Evolutionary conservation across 2,113 vertebrate species (phyloP).

Genomic region (Agelaius phoeniceus): DNA sequence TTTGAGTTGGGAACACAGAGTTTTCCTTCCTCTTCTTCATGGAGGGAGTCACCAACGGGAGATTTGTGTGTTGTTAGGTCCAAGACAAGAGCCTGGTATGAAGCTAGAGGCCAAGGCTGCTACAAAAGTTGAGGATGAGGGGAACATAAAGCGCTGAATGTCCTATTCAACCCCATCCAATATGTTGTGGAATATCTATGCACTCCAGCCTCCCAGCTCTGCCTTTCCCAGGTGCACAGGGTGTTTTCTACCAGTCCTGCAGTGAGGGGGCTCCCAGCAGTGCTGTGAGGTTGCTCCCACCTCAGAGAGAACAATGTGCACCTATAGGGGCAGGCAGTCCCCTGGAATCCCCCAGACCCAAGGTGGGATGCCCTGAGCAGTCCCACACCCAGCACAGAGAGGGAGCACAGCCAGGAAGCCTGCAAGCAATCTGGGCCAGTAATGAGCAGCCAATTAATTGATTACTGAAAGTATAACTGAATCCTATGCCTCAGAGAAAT

Average conservation of each 20-base stretch:
- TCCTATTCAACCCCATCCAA: neutral
- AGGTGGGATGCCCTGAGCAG: neutral
- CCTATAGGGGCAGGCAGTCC: neutral
- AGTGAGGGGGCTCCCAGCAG: neutral
- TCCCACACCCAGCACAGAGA: neutral
- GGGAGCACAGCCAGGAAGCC: neutral
- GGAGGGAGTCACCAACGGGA: neutral
- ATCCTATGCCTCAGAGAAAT: slow-evolving; percentile 54
- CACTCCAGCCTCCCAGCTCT: neutral
- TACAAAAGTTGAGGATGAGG: neutral
- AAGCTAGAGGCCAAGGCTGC: neutral
- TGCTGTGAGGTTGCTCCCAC: neutral
- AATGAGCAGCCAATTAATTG: slow-evolving; percentile 59
- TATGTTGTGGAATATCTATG: neutral
- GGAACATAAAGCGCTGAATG: neutral
- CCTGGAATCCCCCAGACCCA: accelerated
- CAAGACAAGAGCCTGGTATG: neutral
- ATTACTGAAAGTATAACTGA: slow-evolving; percentile 54
- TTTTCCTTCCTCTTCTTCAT: neutral
- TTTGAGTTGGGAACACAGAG: neutral
- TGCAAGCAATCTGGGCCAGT: slow-evolving; percentile 16
- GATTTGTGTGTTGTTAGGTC: neutral
- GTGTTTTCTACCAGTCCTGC: neutral
- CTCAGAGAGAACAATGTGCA: neutral
- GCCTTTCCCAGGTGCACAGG: neutral